Conservation (phyloP, 2,113 vertebrate species). For the Antidorcas marsupialis region DNA sequence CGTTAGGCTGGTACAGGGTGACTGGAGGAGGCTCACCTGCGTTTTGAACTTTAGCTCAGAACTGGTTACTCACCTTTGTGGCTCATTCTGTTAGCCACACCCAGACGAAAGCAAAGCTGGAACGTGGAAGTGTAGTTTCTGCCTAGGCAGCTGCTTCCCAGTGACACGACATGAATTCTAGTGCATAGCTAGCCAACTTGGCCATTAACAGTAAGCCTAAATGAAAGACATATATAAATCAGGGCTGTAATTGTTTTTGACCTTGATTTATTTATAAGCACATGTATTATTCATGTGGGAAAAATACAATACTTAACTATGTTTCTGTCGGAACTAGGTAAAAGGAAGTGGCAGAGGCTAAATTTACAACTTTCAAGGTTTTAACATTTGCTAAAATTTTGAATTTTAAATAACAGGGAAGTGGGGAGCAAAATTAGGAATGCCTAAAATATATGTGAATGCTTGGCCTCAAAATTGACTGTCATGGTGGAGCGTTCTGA, state of each 20-base stretch:
- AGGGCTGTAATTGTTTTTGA: neutral
- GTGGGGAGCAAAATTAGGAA: neutral
- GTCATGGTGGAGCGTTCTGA: neutral
- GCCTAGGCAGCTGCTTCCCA: neutral
- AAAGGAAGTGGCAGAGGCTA: conserved; percentile 3
- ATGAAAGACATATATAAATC: neutral
- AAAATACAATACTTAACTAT: neutral
- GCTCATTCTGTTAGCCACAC: neutral
- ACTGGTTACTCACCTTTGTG: neutral
- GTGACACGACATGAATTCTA: neutral
- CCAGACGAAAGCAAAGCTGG: neutral
- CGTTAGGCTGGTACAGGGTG: neutral
- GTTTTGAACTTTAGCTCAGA: neutral
- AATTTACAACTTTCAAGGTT: neutral
- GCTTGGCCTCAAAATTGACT: conserved; percentile 10
- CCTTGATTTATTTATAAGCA: neutral
- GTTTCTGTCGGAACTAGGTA: neutral
- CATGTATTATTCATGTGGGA: neutral
- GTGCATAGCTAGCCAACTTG: neutral
- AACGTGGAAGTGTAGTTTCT: conserved; percentile 16
- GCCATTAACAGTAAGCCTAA: neutral
- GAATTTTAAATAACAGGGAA: neutral
- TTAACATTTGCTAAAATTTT: conserved; percentile 19
- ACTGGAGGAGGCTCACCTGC: neutral
- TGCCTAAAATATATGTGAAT: neutral